Percentiles rank a stretch among this genome's conserved stretches.
phyloP scores from a whole-genome alignment of 2,113 vertebrate species.

The Electrona antarctica region DNA sequence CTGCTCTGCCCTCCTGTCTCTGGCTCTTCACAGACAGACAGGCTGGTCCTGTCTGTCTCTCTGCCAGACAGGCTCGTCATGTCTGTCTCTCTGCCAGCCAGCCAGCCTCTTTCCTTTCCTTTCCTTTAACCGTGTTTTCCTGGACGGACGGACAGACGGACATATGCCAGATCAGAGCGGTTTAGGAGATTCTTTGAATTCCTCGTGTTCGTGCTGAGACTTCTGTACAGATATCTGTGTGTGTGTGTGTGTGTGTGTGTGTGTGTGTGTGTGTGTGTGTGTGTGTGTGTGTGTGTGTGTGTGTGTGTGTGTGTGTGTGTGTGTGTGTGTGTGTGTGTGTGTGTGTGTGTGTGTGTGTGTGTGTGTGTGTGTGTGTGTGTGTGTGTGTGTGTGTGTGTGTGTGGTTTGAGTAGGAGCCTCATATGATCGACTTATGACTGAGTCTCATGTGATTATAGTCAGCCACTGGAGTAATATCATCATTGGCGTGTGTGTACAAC shows the following conservation, averaged over 20 bases:
- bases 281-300: neutral
- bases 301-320: neutral
- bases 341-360: neutral
- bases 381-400: neutral
- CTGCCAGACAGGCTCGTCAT: no score
- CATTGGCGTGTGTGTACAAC: constrained; percentile 6
- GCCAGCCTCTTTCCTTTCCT: neutral
- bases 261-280: no score
- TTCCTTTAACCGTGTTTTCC: constrained; percentile 8
- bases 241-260: neutral
- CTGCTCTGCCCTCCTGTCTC: constrained; percentile 18
- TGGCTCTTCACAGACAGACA: no score
- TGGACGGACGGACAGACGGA: neutral
- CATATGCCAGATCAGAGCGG: neutral
- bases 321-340: neutral
- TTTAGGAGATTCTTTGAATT: constrained; percentile 16
- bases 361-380: neutral
- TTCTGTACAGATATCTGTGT: neutral
- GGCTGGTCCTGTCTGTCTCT: neutral
- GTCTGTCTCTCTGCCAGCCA: neutral
- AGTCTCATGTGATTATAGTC: constrained; percentile 49
- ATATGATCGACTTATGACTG: constrained; percentile 65
- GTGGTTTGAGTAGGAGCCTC: constrained; percentile 42
- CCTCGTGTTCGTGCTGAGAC: neutral
- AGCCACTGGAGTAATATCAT: constrained; percentile 11